phyloP scores from a whole-genome alignment of 2,113 vertebrate genomes.

The Sinocyclocheilus maitianheensis region DNA sequence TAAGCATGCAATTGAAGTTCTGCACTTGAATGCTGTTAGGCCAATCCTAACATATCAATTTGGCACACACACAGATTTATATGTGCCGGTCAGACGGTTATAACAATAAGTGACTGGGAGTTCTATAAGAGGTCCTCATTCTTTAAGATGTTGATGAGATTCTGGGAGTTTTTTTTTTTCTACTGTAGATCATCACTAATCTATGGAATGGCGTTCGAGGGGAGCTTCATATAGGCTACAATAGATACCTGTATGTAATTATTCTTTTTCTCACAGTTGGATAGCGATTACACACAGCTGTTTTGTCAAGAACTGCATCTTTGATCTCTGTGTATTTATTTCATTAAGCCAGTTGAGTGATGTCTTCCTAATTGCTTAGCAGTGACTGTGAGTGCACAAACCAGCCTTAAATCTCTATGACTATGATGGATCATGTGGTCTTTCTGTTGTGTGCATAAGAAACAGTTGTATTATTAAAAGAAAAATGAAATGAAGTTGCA shows the following conservation, averaged over 20 bases:
- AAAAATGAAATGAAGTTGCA: neutral
- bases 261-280: neutral
- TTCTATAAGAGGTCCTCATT: conserved; percentile 9
- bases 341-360: neutral
- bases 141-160: neutral
- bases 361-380: neutral
- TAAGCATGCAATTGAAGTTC: conserved; percentile 30
- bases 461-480: neutral
- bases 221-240: neutral
- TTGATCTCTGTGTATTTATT: neutral
- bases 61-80: conserved; percentile 27
- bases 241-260: neutral
- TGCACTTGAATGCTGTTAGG: conserved; percentile 1
- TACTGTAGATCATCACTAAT: neutral
- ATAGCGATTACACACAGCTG: neutral
- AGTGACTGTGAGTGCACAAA: neutral
- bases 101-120: neutral
- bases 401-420: neutral
- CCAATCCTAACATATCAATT: neutral
- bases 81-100: neutral
- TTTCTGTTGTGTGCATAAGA: neutral
- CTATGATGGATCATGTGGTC: neutral
- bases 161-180: neutral
- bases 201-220: neutral
- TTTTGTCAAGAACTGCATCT: neutral